phyloP scores from a whole-genome alignment of 2,888 invertebrate genomes.

The Drosophila neonasuta region DNA sequence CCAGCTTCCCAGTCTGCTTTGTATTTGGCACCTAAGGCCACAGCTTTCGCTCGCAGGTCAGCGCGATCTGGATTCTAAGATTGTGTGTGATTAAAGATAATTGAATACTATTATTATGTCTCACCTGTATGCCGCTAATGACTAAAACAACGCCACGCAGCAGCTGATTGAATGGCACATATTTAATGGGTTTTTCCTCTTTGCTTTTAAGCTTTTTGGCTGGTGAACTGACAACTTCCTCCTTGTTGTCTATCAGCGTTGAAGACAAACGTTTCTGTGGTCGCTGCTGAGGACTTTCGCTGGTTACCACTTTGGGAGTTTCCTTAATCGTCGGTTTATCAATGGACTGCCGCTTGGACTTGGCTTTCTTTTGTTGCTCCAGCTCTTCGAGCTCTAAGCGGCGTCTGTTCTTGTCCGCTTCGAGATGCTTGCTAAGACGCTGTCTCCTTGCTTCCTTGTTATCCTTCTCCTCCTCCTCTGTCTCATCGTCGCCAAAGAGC shows the following conservation, averaged over 20 bases:
- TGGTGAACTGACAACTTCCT: conserved; percentile 6
- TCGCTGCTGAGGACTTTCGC: conserved; percentile 19
- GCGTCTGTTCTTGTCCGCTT: conserved; percentile 69
- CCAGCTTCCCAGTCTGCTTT: conserved; percentile 88
- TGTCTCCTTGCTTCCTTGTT: conserved; percentile 76
- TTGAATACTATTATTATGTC: background rate
- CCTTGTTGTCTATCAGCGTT: conserved; percentile 26
- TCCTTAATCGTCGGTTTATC: conserved; percentile 30
- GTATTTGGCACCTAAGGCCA: conserved; percentile 91
- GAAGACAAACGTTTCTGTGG: conserved; percentile 61
- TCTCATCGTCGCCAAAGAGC: conserved; percentile 83
- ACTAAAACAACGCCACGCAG: conserved; percentile 88
- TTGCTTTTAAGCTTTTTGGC: conserved; percentile 71
- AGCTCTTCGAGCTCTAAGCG: conserved; percentile 64
- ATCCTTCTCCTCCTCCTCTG: conserved; percentile 61
- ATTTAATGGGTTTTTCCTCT: conserved; percentile 40
- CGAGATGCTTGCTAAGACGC: conserved; percentile 81
- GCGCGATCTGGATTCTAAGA: conserved; percentile 90
- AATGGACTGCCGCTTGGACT: conserved; percentile 34
- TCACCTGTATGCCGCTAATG: conserved; percentile 89
- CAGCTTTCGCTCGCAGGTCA: conserved; percentile 86
- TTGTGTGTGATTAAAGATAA: conserved; percentile 61
- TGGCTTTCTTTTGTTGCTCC: conserved; percentile 56
- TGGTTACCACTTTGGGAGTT: conserved; percentile 17
- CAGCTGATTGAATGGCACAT: conserved; percentile 84